Conservation (phyloP, 1,140 invertebrate species). For the Drosophila pseudoananassae region DNA sequence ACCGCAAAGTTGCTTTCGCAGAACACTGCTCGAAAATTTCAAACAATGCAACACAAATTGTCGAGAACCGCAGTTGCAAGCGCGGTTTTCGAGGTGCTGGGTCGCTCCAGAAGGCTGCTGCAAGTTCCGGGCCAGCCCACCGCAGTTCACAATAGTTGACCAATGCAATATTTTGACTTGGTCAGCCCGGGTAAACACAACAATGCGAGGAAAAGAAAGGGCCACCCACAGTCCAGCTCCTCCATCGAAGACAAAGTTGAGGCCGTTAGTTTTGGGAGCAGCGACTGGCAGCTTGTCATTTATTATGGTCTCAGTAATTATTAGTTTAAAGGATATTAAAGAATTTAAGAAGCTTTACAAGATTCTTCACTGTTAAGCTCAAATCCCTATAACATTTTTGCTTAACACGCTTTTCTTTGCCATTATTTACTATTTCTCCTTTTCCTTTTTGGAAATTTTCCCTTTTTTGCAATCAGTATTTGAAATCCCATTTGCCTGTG, state of each 20-base stretch:
- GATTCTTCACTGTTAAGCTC: not conserved
- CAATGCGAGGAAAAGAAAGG: conserved; percentile 9
- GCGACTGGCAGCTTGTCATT: conserved; percentile 30
- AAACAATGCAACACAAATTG: conserved; percentile 81
- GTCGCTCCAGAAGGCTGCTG: not conserved
- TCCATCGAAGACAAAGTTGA: conserved; percentile 25
- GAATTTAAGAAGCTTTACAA: not conserved
- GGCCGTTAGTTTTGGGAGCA: conserved; percentile 21
- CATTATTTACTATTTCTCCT: not conserved
- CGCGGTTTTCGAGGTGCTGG: conserved; percentile 55
- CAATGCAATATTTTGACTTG: conserved; percentile 76
- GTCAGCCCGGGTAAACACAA: conserved; percentile 53
- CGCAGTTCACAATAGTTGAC: conserved; percentile 71
- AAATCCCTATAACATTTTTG: not conserved
- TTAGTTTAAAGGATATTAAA: not conserved
- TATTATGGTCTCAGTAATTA: conserved; percentile 50
- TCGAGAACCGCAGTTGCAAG: conserved; percentile 65
- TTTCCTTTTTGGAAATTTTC: conserved; percentile 1
- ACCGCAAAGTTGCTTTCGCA: conserved; percentile 19
- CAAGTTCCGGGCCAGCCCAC: conserved; percentile 16
- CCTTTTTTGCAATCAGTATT: conserved; percentile 28
- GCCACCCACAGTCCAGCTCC: not conserved
- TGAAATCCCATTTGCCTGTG: conserved; percentile 24
- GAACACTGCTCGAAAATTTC: conserved; percentile 48
- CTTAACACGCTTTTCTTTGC: not conserved